phyloP scores from a whole-genome alignment of 2,888 invertebrate genomes.

The Philereme vetulata region DNA sequence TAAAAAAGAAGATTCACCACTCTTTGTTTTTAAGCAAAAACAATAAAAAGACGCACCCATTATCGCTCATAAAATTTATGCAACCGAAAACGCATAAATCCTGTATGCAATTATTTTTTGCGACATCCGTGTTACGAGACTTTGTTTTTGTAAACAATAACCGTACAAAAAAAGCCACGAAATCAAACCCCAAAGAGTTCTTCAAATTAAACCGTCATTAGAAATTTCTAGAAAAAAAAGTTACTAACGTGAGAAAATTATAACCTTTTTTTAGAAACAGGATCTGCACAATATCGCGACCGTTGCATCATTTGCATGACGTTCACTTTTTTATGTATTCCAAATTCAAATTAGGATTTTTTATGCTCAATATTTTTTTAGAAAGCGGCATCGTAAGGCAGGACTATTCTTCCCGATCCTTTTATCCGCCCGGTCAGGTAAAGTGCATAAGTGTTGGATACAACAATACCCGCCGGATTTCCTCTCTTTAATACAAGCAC shows the following conservation, averaged over 20 bases:
- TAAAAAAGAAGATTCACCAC: neutral
- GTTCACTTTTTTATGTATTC: slow-evolving; percentile 38
- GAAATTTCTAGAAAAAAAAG: slow-evolving; percentile 67
- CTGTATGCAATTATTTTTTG: slow-evolving; percentile 77
- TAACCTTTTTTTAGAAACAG: slow-evolving; percentile 64
- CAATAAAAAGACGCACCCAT: slow-evolving; percentile 24
- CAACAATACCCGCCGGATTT: slow-evolving; percentile 81
- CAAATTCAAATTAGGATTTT: slow-evolving; percentile 48
- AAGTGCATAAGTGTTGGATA: slow-evolving; percentile 73
- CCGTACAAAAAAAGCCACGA: slow-evolving; percentile 57
- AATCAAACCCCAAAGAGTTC: slow-evolving; percentile 83
- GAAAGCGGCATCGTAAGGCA: slow-evolving; percentile 63
- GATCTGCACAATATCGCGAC: slow-evolving; percentile 55
- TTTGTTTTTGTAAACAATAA: slow-evolving; percentile 79
- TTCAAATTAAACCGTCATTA: slow-evolving; percentile 83
- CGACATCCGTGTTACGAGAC: slow-evolving; percentile 80
- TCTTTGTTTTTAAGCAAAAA: slow-evolving; percentile 17
- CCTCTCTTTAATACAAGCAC: slow-evolving; percentile 80
- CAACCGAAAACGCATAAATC: slow-evolving; percentile 72
- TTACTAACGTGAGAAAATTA: slow-evolving; percentile 82
- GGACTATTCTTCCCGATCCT: slow-evolving; percentile 57
- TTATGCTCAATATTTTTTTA: slow-evolving; percentile 63
- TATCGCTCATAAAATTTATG: slow-evolving; percentile 48
- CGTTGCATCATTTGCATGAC: slow-evolving; percentile 80
- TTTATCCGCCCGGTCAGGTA: slow-evolving; percentile 79